phyloP scores from a whole-genome alignment of 2,113 vertebrate genomes.

The zebrafish (Danio rerio) region DNA sequence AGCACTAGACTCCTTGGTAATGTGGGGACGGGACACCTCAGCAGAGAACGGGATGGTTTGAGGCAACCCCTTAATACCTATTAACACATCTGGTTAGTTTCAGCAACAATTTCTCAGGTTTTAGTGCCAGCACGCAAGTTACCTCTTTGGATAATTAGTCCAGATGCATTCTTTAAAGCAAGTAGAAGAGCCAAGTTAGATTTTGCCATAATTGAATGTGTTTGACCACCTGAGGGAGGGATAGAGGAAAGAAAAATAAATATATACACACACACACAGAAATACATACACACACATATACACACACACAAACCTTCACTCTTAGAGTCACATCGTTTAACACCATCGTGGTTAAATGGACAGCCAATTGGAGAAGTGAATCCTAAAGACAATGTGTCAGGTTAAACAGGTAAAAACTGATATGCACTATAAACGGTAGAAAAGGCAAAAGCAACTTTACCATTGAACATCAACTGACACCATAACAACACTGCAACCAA shows the following conservation, averaged over 20 bases:
- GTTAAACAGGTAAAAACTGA: not conserved
- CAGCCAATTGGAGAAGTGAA: not conserved
- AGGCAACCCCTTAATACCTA: not conserved
- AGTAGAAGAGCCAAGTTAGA: not conserved
- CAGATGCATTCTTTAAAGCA: not conserved
- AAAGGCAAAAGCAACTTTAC: not conserved
- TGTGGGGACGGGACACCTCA: not conserved
- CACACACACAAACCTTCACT: conserved; percentile 11
- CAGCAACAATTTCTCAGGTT: not conserved
- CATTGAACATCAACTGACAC: not conserved
- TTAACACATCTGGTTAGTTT: not conserved
- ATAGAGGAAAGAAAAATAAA: not conserved
- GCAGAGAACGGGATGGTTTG: not conserved
- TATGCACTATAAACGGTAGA: too few species aligned
- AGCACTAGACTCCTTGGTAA: not conserved
- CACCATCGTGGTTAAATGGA: not conserved
- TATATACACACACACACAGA: too few species aligned
- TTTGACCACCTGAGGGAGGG: not conserved
- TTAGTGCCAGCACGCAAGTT: not conserved
- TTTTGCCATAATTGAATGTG: not conserved
- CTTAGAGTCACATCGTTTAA: not conserved
- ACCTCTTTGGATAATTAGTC: conserved; percentile 1
- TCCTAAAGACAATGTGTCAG: not conserved
- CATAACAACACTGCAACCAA: not conserved
- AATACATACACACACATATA: too few species aligned